Evolutionary conservation across 1,140 invertebrate genomes (phyloP), one percentile per base, ranked within the genome.

Genomic region (Battus philenor): DNA sequence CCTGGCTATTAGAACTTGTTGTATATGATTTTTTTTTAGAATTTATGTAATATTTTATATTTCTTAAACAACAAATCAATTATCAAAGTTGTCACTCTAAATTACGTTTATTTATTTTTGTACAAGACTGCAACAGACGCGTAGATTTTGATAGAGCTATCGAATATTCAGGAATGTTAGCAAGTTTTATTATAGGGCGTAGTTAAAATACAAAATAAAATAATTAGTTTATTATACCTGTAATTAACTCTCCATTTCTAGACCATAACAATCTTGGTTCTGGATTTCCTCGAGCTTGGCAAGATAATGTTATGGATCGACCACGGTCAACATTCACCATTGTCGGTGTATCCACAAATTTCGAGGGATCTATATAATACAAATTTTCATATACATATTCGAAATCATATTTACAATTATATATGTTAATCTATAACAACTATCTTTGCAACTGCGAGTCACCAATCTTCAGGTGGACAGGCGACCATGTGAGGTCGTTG

Each of bases 221-320:
- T n/a, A n/a, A n/a, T n/a, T n/a, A n/a, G n/a, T n/a, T 20, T 20
- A n/a, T 27, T 6, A 4, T 57, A 76, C 74, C 75, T 9, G 34
- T 54, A 8, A 82, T 63, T 10, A 56, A 41, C 47, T 70, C 50
- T 11, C 65, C 76, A 47, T 79, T 63, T 50, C 69, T 63, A 15
- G 47, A 54, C 80, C 80, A 84, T 0, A 58, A 27, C 2, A 84
- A 43, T 17, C 56, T 54, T 0, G 80, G 77, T 31, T 81, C 74
- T n/a, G 77, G 80, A 3, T 71, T 57, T 6, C 77, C 77, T 44
- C 58, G 63, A 1, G 74, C 68, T 27, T 73, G 66, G 44, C 80
- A 84, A 0, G 68, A 55, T 4, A 84, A 47, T 0, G 80, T 81
- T 8, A 75, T 72, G 4, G 77, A 68, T 0, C 77, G 55, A 1